Evolutionary conservation across 2,797 vertebrate species (phyloP).

Genomic region (Crenichthys baileyi): DNA sequence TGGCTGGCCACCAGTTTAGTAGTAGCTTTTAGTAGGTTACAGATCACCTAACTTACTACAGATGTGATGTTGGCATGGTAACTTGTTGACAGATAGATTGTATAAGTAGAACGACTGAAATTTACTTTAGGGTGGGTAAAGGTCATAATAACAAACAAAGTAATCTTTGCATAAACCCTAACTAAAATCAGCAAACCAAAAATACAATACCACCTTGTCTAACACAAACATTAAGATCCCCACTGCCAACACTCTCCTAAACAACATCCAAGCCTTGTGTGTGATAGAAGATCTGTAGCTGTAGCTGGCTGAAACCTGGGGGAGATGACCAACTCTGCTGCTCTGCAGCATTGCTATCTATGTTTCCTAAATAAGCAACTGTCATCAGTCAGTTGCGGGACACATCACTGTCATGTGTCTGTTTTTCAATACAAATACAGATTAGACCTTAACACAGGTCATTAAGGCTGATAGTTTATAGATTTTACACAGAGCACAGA

Average conservation of each 20-base stretch:
- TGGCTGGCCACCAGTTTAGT: background rate
- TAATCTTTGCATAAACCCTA: background rate
- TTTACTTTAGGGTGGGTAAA: background rate
- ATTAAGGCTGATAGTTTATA: background rate
- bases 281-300: background rate
- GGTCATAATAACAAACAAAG: slow-evolving; percentile 3
- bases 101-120: background rate
- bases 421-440: background rate
- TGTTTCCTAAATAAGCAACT: background rate
- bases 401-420: background rate
- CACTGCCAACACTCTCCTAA: background rate
- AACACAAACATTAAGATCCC: background rate
- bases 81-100: background rate
- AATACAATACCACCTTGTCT: background rate
- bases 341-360: background rate
- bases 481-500: background rate
- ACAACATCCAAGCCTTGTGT: background rate
- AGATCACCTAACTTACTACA: background rate
- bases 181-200: background rate
- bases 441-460: background rate
- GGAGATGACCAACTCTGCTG: background rate
- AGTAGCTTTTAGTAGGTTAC: background rate
- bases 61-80: background rate
- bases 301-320: background rate
- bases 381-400: background rate